These are phyloP conservation scores for Spheniscus humboldti DNA, from an alignment of 2,797 vertebrate genomes.

Conservation along the genomic window DNA sequence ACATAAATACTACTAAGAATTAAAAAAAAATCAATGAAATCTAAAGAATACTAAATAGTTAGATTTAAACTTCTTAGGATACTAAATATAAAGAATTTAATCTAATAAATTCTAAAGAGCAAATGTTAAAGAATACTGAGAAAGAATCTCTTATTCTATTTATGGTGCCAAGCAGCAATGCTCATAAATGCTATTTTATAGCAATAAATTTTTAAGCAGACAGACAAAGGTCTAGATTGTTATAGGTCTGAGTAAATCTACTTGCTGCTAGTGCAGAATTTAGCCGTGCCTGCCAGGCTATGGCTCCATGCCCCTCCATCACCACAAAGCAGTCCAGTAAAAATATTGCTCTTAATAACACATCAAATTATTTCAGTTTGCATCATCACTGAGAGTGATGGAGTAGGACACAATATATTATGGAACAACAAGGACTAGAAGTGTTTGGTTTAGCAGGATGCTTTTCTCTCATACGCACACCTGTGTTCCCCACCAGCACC, in stretches of 20 bases:
- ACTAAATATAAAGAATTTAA: not conserved
- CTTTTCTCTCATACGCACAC: not conserved
- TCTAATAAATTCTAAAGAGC: not conserved
- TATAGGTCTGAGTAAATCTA: not conserved
- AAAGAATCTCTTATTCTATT: not conserved
- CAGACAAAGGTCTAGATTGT: not conserved
- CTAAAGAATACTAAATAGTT: not conserved
- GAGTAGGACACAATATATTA: not conserved
- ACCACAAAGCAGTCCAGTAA: not conserved
- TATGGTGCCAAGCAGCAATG: not conserved
- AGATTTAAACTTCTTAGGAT: not conserved
- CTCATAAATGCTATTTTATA: not conserved
- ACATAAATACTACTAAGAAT: not conserved
- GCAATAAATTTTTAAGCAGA: not conserved
- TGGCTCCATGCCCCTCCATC: not conserved
- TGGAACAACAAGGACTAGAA: not conserved
- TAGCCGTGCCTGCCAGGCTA: not conserved
- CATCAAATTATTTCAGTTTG: not conserved
- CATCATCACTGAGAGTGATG: not conserved
- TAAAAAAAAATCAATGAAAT: not conserved
- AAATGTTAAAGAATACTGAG: not conserved
- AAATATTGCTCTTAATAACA: not conserved
- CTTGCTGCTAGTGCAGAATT: not conserved
- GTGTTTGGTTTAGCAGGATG: not conserved
- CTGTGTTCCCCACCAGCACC: not conserved